A percentile compares a stretch with the other conserved stretches of the same genome.
These are phyloP conservation scores for Scaptodrosophila lebanonensis DNA, from an alignment of 1,140 invertebrate genomes.

Conservation along the genomic window DNA sequence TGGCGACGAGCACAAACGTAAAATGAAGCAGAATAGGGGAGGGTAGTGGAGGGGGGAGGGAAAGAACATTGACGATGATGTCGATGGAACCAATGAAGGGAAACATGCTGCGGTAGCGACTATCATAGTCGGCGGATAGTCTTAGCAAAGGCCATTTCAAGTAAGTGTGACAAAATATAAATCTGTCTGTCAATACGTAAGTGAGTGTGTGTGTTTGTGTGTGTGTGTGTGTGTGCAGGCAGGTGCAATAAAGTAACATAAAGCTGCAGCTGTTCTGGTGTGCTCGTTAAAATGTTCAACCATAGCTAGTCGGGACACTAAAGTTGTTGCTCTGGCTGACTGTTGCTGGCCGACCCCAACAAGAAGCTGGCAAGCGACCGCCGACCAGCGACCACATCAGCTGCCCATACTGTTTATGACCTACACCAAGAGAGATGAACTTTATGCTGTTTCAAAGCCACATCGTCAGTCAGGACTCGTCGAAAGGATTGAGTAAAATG, in stretches of 20 bases:
- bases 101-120: constrained; percentile 26
- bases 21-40: too few species aligned
- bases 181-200: constrained; percentile 26
- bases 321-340: not conserved
- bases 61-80: constrained; percentile 40
- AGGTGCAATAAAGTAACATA: constrained; percentile 42
- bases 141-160: constrained; percentile 48
- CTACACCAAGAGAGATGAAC: constrained; percentile 66
- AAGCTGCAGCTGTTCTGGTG: constrained; percentile 63
- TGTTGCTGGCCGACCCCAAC: not conserved
- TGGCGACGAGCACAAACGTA: constrained; percentile 2
- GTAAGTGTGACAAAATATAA: constrained; percentile 62
- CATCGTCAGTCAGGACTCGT: not conserved
- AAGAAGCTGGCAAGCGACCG: not conserved
- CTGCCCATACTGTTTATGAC: constrained; percentile 60
- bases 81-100: constrained; percentile 48
- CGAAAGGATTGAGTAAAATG: not conserved
- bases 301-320: not conserved
- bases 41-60: constrained; percentile 2
- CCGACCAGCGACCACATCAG: constrained; percentile 40
- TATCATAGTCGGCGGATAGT: constrained; percentile 23
- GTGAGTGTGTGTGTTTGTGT: not conserved
- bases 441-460: not conserved
- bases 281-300: constrained; percentile 57
- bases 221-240: constrained; percentile 6